phyloP scores from a whole-genome alignment of 2,797 vertebrate genomes.

The Chiroxiphia lanceolata region DNA sequence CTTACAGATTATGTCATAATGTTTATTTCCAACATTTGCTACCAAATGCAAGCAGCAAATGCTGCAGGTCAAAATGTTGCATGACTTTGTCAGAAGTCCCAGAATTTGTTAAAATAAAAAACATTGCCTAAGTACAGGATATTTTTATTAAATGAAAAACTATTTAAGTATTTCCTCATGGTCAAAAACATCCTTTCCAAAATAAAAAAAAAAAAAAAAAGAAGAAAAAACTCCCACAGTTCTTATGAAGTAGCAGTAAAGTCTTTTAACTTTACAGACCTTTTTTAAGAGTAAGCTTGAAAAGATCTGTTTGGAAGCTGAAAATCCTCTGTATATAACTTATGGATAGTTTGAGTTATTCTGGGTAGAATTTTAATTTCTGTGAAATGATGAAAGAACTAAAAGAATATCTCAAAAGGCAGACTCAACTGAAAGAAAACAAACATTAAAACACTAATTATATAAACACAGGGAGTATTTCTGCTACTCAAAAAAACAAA shows the following conservation, averaged over 20 bases:
- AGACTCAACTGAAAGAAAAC: constrained; percentile 16
- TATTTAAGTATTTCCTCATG: neutral
- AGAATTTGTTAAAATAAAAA: neutral
- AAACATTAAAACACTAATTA: constrained; percentile 24
- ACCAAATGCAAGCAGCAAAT: neutral
- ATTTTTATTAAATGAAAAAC: neutral
- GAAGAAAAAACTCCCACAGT: rapidly evolving
- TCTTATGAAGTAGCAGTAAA: neutral
- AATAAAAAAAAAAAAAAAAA: neutral
- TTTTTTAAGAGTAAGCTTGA: neutral
- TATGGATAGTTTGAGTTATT: neutral
- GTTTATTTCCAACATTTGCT: neutral
- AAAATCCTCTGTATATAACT: neutral
- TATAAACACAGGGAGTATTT: constrained; percentile 3
- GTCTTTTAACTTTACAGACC: neutral
- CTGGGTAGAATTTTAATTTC: constrained; percentile 34
- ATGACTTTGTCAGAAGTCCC: neutral
- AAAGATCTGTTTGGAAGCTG: neutral
- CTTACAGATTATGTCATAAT: neutral
- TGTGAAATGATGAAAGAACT: constrained; percentile 28
- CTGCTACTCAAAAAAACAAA: constrained; percentile 2
- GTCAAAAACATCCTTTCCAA: neutral
- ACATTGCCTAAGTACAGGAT: neutral
- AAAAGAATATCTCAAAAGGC: constrained; percentile 23
- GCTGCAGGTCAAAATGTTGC: neutral